Evolutionary conservation across 1,140 invertebrate genomes (phyloP).

Genomic region (Trigoniulus corallinus): DNA sequence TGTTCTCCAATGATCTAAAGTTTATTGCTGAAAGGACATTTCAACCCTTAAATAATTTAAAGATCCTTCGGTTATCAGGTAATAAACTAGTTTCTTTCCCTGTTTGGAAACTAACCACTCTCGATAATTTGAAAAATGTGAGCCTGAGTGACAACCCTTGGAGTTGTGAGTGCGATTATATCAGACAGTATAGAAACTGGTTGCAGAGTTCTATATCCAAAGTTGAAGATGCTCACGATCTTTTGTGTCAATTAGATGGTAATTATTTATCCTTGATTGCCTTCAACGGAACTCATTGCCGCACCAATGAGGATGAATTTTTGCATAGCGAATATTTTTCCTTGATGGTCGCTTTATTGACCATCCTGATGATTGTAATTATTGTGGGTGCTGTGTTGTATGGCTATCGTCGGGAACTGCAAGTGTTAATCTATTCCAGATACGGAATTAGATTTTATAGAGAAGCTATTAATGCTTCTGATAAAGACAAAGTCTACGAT

Average conservation of each 20-base stretch:
- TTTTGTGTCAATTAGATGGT: neutral
- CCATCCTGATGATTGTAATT: neutral
- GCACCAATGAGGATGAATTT: neutral
- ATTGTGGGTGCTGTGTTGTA: neutral
- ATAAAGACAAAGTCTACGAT: neutral
- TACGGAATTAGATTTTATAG: neutral
- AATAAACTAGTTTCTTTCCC: neutral
- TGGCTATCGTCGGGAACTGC: neutral
- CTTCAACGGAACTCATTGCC: neutral
- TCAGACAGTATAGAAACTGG: neutral
- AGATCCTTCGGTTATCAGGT: neutral
- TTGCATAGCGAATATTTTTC: neutral
- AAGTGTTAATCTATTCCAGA: neutral
- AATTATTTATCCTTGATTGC: neutral
- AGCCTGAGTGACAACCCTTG: neutral
- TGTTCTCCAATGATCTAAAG: neutral
- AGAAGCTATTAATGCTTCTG: neutral
- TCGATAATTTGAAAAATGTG: neutral
- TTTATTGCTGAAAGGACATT: neutral
- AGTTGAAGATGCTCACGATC: neutral
- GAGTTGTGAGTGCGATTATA: constrained; percentile 2
- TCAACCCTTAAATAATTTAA: neutral
- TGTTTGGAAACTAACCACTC: neutral
- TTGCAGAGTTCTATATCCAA: neutral
- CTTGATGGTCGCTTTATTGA: neutral